These are phyloP conservation scores for Porites evermanni DNA, from an alignment of 92 coral and sea anemone species.

Conservation along the genomic window DNA sequence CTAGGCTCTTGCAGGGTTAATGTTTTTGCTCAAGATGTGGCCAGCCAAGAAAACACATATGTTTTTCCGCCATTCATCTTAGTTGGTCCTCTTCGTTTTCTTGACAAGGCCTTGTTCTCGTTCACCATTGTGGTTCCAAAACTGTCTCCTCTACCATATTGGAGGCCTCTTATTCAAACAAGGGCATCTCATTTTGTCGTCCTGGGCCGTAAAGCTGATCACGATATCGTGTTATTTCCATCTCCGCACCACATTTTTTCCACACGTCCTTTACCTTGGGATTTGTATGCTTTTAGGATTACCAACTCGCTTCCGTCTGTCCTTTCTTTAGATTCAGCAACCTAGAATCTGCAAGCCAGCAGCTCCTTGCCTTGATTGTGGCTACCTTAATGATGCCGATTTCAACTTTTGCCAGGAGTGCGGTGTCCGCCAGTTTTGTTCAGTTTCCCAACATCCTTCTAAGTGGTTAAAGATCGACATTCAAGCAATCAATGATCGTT, in stretches of 20 bases:
- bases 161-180: constrained; percentile 36
- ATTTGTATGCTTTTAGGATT: constrained; percentile 16
- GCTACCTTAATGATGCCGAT: constrained; percentile 12
- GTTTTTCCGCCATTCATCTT: constrained; percentile 33
- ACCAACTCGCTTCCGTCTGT: background rate
- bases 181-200: constrained; percentile 8
- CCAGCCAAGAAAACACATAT: constrained; percentile 21
- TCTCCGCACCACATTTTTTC: constrained; percentile 11
- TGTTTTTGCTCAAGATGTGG: constrained; percentile 14
- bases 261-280: constrained; percentile 9
- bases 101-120: background rate
- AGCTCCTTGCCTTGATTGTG: constrained; percentile 31
- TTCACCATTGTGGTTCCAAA: constrained; percentile 37
- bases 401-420: constrained; percentile 5
- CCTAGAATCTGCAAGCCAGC: constrained; percentile 33
- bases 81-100: constrained; percentile 18
- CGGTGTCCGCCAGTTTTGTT: background rate
- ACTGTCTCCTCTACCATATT: constrained; percentile 24
- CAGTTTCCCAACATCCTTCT: background rate
- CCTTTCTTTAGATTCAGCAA: background rate
- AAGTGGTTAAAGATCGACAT: background rate
- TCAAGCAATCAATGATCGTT: constrained; percentile 8
- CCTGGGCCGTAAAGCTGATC: constrained; percentile 22
- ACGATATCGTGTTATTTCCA: constrained; percentile 24
- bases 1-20: constrained; percentile 2